Evolutionary conservation across 2,888 invertebrate genomes (phyloP).

Genomic region (Osedax frankpressi): DNA sequence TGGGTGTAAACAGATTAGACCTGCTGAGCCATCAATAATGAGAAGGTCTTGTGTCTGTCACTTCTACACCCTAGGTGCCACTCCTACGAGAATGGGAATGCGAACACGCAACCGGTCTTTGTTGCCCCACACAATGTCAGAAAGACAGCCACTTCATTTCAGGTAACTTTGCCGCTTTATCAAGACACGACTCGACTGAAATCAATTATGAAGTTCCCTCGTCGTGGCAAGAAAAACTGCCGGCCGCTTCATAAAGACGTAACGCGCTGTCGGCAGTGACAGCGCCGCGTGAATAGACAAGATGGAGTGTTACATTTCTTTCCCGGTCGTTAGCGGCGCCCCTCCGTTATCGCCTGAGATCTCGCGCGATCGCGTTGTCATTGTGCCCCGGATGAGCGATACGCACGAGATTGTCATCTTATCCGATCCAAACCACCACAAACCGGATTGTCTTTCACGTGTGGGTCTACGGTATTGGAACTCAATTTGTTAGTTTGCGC

Average conservation of each 20-base stretch:
- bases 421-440: background rate
- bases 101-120: background rate
- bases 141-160: slow-evolving; percentile 8
- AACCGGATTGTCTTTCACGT: background rate
- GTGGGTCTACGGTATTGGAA: background rate
- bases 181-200: slow-evolving; percentile 7
- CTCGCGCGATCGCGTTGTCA: background rate
- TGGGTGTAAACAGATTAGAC: slow-evolving; percentile 3
- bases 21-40: background rate
- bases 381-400: background rate
- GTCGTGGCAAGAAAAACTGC: background rate
- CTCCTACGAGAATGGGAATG: background rate
- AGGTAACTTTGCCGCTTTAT: background rate
- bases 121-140: slow-evolving; percentile 2
- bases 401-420: background rate
- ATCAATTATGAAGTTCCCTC: slow-evolving; percentile 4
- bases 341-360: background rate
- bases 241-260: slow-evolving; percentile 6
- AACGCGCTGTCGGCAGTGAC: background rate
- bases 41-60: slow-evolving; percentile 3
- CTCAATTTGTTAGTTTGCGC: background rate
- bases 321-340: background rate
- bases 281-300: background rate
- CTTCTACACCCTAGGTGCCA: background rate
- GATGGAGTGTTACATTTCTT: background rate